A percentile compares a stretch with the other conserved stretches of the same genome.
These are phyloP conservation scores for Micromesistius poutassou DNA, from an alignment of 2,797 vertebrate genomes.

Conservation along the genomic window DNA sequence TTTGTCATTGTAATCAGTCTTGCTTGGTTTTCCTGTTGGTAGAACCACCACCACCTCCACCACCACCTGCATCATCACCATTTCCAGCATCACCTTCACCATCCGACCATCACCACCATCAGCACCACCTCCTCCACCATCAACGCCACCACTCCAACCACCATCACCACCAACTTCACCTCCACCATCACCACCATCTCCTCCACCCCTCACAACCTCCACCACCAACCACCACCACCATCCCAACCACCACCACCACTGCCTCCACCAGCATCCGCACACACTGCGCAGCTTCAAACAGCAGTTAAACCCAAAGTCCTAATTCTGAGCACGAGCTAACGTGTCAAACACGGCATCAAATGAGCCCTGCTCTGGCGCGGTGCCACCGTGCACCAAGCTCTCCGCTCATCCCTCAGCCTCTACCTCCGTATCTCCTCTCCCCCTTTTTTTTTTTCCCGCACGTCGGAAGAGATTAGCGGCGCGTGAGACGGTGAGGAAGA, in stretches of 20 bases:
- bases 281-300: too few species aligned
- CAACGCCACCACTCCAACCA: too few species aligned
- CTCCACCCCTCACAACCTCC: too few species aligned
- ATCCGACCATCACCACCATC: too few species aligned
- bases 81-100: too few species aligned
- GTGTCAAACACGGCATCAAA: slow-evolving; percentile 41
- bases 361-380: slow-evolving; percentile 40
- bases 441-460: neutral
- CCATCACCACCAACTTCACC: too few species aligned
- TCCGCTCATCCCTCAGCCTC: slow-evolving; percentile 41
- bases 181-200: too few species aligned
- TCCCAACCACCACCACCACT: too few species aligned
- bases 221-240: too few species aligned
- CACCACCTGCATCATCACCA: too few species aligned
- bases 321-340: slow-evolving; percentile 26
- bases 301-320: neutral
- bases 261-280: too few species aligned
- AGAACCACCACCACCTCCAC: neutral
- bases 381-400: slow-evolving; percentile 43
- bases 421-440: slow-evolving; percentile 55
- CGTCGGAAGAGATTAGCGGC: slow-evolving; percentile 69
- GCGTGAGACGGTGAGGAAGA: slow-evolving; percentile 71
- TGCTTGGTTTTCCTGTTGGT: neutral
- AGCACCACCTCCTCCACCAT: too few species aligned
- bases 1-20: neutral